These are phyloP conservation scores for Pachypeltis micranthus DNA, from an alignment of 1,140 invertebrate genomes.

Conservation along the genomic window DNA sequence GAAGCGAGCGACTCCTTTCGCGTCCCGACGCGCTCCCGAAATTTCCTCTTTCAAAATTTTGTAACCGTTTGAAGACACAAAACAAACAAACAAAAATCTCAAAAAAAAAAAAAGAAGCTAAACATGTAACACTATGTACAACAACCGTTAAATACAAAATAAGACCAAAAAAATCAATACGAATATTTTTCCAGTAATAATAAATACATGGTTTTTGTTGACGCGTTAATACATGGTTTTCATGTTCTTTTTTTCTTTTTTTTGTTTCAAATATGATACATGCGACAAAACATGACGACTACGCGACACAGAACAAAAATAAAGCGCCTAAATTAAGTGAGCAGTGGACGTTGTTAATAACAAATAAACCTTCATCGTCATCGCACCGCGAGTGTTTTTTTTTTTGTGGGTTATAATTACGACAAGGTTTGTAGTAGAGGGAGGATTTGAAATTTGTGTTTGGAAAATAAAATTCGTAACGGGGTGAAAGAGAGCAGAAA, in stretches of 20 bases:
- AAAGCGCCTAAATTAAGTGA: too few species aligned
- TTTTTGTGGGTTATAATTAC: too few species aligned
- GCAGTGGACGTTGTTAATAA: too few species aligned
- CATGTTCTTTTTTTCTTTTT: neutral
- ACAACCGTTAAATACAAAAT: neutral
- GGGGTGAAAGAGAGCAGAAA: too few species aligned
- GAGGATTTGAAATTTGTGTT: too few species aligned
- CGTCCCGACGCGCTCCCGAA: neutral
- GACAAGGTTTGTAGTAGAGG: too few species aligned
- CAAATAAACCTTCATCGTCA: too few species aligned
- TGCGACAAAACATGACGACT: neutral
- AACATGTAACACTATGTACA: neutral
- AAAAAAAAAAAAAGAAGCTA: neutral
- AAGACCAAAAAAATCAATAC: too few species aligned
- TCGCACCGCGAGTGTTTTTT: too few species aligned
- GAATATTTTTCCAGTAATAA: neutral
- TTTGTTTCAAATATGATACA: neutral
- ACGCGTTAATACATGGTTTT: neutral
- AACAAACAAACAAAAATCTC: neutral
- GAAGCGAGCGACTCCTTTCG: neutral
- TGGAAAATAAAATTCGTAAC: too few species aligned
- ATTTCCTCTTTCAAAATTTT: neutral
- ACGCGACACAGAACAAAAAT: too few species aligned
- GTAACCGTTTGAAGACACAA: neutral
- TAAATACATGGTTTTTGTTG: neutral